Evolutionary conservation across 2,888 invertebrate species (phyloP).

Genomic region (Seira ritae): DNA sequence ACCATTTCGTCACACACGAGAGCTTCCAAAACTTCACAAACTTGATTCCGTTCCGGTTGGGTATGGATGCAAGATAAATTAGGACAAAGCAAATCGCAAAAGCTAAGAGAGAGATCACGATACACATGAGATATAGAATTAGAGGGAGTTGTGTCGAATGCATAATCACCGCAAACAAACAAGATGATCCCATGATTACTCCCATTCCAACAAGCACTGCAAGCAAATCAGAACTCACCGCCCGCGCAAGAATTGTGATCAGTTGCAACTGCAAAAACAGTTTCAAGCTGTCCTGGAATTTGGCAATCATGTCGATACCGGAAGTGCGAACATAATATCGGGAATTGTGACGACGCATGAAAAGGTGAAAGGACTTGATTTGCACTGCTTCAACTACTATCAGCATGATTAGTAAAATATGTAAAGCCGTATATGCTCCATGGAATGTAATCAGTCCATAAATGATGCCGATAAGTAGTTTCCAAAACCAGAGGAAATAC

Average conservation of each 20-base stretch:
- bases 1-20: neutral
- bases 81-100: constrained; percentile 11
- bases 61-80: neutral
- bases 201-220: neutral
- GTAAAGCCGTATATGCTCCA: too few species aligned
- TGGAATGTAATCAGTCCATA: too few species aligned
- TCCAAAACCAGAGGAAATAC: too few species aligned
- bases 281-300: too few species aligned
- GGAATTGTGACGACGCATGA: too few species aligned
- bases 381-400: too few species aligned
- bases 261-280: neutral
- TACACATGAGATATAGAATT: neutral
- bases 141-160: neutral
- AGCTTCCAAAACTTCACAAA: neutral
- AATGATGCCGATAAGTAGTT: too few species aligned
- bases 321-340: too few species aligned
- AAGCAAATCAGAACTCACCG: neutral
- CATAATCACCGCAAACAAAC: neutral
- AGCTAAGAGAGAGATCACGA: neutral
- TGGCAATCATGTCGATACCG: too few species aligned
- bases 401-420: too few species aligned
- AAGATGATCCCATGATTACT: neutral
- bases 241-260: neutral
- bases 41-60: neutral
- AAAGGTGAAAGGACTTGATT: too few species aligned